Evolutionary conservation across 2,797 vertebrate species (phyloP).

Genomic region (Lithobates sylvaticus): DNA sequence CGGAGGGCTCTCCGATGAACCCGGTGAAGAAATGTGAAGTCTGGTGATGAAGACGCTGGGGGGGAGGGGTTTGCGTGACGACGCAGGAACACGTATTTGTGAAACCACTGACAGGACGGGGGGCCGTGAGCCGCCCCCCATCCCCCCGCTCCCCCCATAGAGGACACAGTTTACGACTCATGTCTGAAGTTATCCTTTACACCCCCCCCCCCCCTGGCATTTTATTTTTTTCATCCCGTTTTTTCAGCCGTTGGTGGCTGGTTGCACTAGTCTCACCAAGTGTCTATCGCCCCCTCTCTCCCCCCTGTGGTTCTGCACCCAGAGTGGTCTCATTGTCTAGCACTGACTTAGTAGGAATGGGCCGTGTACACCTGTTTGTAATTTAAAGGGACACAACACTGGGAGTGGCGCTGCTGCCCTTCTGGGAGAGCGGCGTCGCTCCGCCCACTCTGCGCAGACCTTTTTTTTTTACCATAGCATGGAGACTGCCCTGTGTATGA

Average conservation of each 20-base stretch:
- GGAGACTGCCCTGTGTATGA: not conserved
- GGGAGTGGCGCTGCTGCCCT: not conserved
- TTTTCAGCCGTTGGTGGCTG: not conserved
- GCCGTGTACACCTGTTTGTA: not conserved
- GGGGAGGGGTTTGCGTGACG: no score
- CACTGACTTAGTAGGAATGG: not conserved
- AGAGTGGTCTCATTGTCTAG: not conserved
- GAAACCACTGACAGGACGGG: slow-evolving; percentile 32
- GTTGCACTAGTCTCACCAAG: not conserved
- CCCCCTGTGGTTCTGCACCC: not conserved
- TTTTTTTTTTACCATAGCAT: not conserved
- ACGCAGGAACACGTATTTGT: not conserved
- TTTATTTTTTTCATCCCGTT: not conserved
- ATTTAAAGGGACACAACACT: slow-evolving; percentile 9
- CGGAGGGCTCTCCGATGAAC: slow-evolving; percentile 88
- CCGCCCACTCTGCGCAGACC: no score
- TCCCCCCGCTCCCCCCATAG: not conserved
- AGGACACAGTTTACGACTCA: not conserved
- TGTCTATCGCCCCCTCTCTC: not conserved
- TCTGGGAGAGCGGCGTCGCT: not conserved
- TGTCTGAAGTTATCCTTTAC: not conserved
- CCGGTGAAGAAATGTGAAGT: slow-evolving; percentile 93
- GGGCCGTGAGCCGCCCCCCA: no score
- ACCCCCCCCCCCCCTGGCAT: no score
- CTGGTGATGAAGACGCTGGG: slow-evolving; percentile 78